These are phyloP conservation scores for Pipistrellus nathusii DNA, from an alignment of 2,797 vertebrate species.

Conservation along the genomic window DNA sequence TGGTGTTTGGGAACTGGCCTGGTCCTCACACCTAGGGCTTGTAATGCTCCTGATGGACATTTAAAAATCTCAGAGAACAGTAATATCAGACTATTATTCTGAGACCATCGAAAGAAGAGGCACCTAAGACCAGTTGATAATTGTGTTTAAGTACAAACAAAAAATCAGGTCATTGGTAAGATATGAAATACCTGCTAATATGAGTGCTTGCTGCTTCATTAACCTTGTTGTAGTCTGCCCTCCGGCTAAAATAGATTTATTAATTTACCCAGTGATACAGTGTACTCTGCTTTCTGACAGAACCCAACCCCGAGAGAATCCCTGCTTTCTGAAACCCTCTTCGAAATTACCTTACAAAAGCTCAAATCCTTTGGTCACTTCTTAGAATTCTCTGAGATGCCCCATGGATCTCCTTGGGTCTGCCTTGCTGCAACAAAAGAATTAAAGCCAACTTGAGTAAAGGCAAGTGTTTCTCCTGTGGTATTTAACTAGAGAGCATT, in stretches of 20 bases:
- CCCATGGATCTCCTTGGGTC: not conserved
- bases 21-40: not conserved
- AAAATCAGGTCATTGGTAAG: not conserved
- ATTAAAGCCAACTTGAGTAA: not conserved
- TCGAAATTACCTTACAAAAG: not conserved
- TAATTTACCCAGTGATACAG: not conserved
- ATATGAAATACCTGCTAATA: not conserved
- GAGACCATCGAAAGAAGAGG: not conserved
- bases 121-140: not conserved
- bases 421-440: not conserved
- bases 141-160: not conserved
- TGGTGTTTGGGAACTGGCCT: not conserved
- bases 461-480: not conserved
- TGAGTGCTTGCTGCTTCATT: not conserved
- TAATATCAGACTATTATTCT: not conserved
- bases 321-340: not conserved
- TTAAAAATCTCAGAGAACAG: not conserved
- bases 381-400: not conserved
- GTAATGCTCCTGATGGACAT: not conserved
- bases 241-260: not conserved
- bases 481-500: not conserved
- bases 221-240: not conserved
- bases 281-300: not conserved
- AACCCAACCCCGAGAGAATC: not conserved
- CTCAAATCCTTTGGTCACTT: not conserved